Percentiles rank a stretch among this genome's conserved stretches.
phyloP scores from a whole-genome alignment of 2,888 invertebrate species.

The Plebejus melissa region DNA sequence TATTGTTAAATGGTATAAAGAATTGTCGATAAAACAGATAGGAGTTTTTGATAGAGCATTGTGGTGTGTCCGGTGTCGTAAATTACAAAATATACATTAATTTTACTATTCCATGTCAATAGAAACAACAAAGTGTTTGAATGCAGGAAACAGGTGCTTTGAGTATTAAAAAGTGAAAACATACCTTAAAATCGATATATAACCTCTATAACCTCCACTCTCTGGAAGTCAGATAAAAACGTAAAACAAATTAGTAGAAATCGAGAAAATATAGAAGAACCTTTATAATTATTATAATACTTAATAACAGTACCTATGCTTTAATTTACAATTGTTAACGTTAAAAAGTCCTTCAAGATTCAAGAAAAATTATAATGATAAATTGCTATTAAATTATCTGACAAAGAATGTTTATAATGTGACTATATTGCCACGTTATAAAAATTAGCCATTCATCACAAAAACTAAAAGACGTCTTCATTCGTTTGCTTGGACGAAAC shows the following conservation, averaged over 20 bases:
- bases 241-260: too few relatives aligned
- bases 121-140: neutral
- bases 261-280: too few relatives aligned
- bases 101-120: constrained; percentile 17
- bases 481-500: constrained; percentile 32
- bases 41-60: too few relatives aligned
- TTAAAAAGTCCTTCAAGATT: too few relatives aligned
- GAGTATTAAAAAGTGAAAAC: neutral
- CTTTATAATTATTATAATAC: too few relatives aligned
- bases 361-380: neutral
- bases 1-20: constrained; percentile 50
- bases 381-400: neutral
- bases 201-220: too few relatives aligned
- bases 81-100: constrained; percentile 20
- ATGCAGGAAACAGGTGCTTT: neutral
- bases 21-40: constrained; percentile 70
- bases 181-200: too few relatives aligned
- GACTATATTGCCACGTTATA: neutral
- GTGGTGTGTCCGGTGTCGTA: constrained; percentile 21
- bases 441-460: constrained; percentile 14
- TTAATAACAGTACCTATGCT: too few relatives aligned
- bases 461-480: constrained; percentile 17
- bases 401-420: neutral
- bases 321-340: too few relatives aligned
- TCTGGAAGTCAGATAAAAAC: too few relatives aligned